Conservation (phyloP, 64 coral and sea anemone genomes). For the Dendrophyllia cribrosa region DNA sequence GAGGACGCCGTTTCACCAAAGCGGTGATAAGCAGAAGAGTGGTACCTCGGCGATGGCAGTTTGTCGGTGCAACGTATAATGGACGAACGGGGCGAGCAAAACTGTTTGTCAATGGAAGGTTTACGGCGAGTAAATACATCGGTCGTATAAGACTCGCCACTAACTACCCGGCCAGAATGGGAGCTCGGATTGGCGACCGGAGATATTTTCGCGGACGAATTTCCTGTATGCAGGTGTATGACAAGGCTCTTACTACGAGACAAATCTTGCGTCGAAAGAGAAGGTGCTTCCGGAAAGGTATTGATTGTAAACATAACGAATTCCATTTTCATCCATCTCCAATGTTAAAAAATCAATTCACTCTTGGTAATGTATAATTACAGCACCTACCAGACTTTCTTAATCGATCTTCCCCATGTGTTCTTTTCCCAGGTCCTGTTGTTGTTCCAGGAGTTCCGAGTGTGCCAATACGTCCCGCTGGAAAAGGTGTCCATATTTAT, state of each 20-base stretch:
- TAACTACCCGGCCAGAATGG: slow-evolving; percentile 55
- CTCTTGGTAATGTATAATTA: no score
- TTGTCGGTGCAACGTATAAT: slow-evolving; percentile 82
- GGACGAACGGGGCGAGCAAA: slow-evolving; percentile 50
- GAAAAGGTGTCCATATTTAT: background rate
- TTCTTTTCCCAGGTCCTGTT: slow-evolving; percentile 9
- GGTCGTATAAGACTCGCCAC: slow-evolving; percentile 64
- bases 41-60: slow-evolving; percentile 56
- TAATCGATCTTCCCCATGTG: background rate
- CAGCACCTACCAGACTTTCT: background rate
- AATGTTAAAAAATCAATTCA: no score
- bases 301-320: background rate
- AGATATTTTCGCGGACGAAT: slow-evolving; percentile 82
- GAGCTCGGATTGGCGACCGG: slow-evolving; percentile 45
- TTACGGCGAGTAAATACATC: slow-evolving; percentile 41
- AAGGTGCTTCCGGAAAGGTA: slow-evolving; percentile 67
- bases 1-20: slow-evolving; percentile 39
- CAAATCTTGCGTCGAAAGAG: slow-evolving; percentile 55
- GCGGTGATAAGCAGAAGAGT: slow-evolving; percentile 24
- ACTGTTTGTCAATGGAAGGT: slow-evolving; percentile 71
- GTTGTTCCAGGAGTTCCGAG: slow-evolving; percentile 17
- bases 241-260: slow-evolving; percentile 24
- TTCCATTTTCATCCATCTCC: background rate
- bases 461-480: slow-evolving; percentile 31
- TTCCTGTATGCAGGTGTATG: slow-evolving; percentile 85